These are phyloP conservation scores for Prionailurus bengalensis DNA, from an alignment of 2,113 vertebrate genomes.

Conservation along the genomic window DNA sequence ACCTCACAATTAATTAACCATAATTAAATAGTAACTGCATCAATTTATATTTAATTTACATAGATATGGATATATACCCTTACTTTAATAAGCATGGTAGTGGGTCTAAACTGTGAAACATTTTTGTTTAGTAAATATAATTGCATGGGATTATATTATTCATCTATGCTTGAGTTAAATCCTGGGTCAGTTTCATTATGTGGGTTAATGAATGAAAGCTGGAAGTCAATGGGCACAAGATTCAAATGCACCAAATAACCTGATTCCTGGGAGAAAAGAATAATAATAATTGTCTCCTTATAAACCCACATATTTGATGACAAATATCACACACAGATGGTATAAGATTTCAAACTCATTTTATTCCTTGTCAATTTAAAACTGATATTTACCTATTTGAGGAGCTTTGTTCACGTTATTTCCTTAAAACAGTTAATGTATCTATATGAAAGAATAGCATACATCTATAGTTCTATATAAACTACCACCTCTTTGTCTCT, in stretches of 20 bases:
- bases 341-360: not conserved
- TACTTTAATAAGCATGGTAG: not conserved
- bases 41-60: not conserved
- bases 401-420: not conserved
- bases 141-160: not conserved
- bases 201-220: not conserved
- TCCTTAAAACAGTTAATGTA: not conserved
- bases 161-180: not conserved
- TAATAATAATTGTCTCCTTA: not conserved
- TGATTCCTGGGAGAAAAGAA: not conserved
- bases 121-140: not conserved
- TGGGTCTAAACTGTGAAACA: not conserved
- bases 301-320: not conserved
- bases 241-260: not conserved
- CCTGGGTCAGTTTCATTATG: not conserved
- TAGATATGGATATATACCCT: not conserved
- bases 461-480: not conserved
- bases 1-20: not conserved
- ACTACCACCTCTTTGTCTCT: not conserved
- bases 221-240: not conserved
- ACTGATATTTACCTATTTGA: not conserved
- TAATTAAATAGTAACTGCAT: not conserved
- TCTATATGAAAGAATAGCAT: not conserved
- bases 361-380: conserved; percentile 16
- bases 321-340: not conserved